Base-by-base conservation (phyloP, 1,140 invertebrate species). In the Drosophila rhopaloa region DNA sequence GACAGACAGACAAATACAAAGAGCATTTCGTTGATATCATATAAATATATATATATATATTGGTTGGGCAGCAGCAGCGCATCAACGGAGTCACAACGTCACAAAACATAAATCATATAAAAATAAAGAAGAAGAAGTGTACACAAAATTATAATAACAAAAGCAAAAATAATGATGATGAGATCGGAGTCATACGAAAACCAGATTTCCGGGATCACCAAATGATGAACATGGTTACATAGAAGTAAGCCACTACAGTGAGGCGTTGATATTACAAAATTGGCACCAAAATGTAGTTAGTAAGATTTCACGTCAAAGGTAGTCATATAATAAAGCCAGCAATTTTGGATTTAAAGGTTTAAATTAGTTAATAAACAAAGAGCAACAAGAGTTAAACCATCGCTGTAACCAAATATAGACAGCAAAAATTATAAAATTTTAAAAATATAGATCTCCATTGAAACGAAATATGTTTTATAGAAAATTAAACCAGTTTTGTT, bases 61-160 rank as follows among this genome's bases (percentile, higher is more conserved):
- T 51, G 13, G 35, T 51, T n/a, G 46, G 53, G 51, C 53, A 43
- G 62, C 62, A 53, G 47, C 73, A 43, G 53, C 41, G 55, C 67
- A 41, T 43, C 72, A 75, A 51, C 60, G 46, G 46, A 53, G 37
- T 62, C 70, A 73, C 38, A 76, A 76, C 70, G 70, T 73, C 70
- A 73, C 70, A 73, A 74, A 76, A 76, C 73, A 76, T 76, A 76
- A 76, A 76, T 67, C 41, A 75, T 75, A 75, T 74, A 75, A 50
- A 65, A 75, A 75, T 61, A 75, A 75, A 74, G 19, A 72, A 73
- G 67, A 68, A 57, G 29, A 74, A 72, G 43, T 62, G 51, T 74
- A 75, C 57, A 76, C 46, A 48, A 76, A 73, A 76, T 57, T 76
- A 75, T 56, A 75, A 75, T 66, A 74, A 74, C 44, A 72, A 48